A percentile compares a stretch with the other conserved stretches of the same genome.
Conservation (phyloP, 2,113 vertebrate species). For the Entelurus aequoreus region DNA sequence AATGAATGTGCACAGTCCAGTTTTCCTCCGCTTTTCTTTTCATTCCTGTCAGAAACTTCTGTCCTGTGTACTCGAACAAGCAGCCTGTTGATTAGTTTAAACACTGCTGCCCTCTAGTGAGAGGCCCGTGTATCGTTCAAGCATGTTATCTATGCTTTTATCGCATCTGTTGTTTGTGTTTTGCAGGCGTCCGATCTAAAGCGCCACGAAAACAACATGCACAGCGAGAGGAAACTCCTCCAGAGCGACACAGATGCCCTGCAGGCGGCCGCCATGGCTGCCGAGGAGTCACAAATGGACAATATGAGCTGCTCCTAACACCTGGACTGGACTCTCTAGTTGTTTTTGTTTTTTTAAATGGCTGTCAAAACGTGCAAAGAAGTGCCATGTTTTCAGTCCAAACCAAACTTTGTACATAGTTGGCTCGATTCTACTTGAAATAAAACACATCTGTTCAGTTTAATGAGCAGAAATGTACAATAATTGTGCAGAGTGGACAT, state of each 20-base stretch:
- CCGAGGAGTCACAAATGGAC: conserved; percentile 63
- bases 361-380: no score
- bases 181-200: conserved; percentile 62
- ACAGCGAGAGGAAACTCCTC: conserved; percentile 61
- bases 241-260: conserved; percentile 61
- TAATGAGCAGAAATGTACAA: conserved; percentile 42
- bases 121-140: neutral
- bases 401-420: conserved; percentile 6
- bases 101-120: no score
- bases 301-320: conserved; percentile 47
- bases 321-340: conserved; percentile 2
- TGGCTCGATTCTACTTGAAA: conserved; percentile 3
- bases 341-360: no score
- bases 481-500: no score
- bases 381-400: conserved; percentile 6
- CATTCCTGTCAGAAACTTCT: no score
- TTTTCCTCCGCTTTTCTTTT: no score
- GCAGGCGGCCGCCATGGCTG: conserved; percentile 63
- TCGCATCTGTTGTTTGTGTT: neutral
- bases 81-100: no score
- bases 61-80: no score
- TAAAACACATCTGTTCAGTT: conserved; percentile 48
- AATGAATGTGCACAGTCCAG: no score
- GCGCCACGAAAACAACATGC: conserved; percentile 70
- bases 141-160: no score